Percentiles rank a stretch among this genome's conserved stretches.
These are phyloP conservation scores for Rhopalosiphum padi DNA, from an alignment of 1,140 invertebrate species.

Conservation along the genomic window DNA sequence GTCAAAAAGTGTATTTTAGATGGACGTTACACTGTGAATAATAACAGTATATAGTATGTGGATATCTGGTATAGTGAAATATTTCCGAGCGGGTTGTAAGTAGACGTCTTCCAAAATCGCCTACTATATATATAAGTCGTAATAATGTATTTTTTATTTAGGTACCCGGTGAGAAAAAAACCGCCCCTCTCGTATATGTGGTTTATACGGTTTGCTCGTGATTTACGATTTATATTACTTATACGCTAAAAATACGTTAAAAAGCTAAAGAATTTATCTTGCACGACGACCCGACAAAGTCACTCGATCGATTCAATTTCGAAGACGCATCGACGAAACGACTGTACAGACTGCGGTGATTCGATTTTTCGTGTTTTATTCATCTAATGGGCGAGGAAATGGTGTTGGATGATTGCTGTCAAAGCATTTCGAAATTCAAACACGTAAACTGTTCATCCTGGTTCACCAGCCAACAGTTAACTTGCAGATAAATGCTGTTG, in stretches of 20 bases:
- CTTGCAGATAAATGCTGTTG: neutral
- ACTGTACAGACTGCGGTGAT: neutral
- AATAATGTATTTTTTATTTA: constrained; percentile 5
- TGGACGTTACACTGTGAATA: neutral
- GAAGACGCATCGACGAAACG: neutral
- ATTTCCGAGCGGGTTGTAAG: neutral
- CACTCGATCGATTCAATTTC: neutral
- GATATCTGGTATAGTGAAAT: neutral
- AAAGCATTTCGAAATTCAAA: neutral
- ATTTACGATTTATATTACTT: neutral
- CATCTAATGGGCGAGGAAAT: neutral
- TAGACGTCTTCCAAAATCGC: neutral
- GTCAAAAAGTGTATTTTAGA: neutral
- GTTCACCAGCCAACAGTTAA: neutral
- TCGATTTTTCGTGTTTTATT: neutral
- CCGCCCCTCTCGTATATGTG: neutral
- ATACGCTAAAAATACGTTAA: neutral
- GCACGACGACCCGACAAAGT: neutral
- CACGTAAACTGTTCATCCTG: neutral
- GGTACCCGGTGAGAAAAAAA: neutral
- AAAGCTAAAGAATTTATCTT: neutral
- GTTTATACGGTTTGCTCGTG: neutral
- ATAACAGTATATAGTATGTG: neutral
- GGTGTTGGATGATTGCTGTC: neutral
- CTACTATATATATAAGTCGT: neutral